Conservation (phyloP, 2,113 vertebrate species). For the Poecilia latipinna region DNA sequence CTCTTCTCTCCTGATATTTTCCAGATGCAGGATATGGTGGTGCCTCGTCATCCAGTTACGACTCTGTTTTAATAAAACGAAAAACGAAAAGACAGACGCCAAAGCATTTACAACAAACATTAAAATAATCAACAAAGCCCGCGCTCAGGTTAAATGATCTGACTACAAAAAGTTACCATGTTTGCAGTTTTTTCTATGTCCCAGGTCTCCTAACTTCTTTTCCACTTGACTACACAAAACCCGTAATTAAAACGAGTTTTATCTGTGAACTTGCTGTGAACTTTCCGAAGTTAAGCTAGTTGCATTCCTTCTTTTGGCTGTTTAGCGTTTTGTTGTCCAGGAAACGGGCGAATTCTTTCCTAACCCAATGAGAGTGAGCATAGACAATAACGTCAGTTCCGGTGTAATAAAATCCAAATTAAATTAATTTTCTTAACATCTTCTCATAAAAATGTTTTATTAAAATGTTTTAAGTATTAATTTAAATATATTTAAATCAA, state of each 20-base stretch:
- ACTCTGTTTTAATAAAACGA: slow-evolving; percentile 39
- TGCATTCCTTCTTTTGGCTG: background rate
- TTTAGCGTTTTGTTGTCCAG: slow-evolving; percentile 56
- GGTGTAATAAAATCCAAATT: slow-evolving; percentile 6
- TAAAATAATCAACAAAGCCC: background rate
- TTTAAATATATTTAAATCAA: too few species aligned
- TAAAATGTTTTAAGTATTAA: too few species aligned
- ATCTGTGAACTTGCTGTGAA: too few species aligned
- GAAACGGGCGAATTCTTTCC: slow-evolving; percentile 27
- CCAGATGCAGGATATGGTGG: slow-evolving; percentile 52
- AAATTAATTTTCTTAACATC: too few species aligned
- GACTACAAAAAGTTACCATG: slow-evolving; percentile 41
- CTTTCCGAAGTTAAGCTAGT: background rate
- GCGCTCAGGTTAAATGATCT: slow-evolving; percentile 13
- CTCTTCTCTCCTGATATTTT: slow-evolving; percentile 62
- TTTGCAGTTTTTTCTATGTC: background rate
- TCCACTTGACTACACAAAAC: background rate
- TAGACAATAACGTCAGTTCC: slow-evolving; percentile 31
- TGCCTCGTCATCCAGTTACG: slow-evolving; percentile 44
- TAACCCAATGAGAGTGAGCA: slow-evolving; percentile 28
- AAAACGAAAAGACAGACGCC: background rate
- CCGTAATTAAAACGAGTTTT: background rate
- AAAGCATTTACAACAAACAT: background rate
- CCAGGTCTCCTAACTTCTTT: background rate
- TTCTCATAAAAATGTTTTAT: too few species aligned